Base-by-base conservation (phyloP, 2,888 invertebrate genomes). In the Tetropium fuscum region DNA sequence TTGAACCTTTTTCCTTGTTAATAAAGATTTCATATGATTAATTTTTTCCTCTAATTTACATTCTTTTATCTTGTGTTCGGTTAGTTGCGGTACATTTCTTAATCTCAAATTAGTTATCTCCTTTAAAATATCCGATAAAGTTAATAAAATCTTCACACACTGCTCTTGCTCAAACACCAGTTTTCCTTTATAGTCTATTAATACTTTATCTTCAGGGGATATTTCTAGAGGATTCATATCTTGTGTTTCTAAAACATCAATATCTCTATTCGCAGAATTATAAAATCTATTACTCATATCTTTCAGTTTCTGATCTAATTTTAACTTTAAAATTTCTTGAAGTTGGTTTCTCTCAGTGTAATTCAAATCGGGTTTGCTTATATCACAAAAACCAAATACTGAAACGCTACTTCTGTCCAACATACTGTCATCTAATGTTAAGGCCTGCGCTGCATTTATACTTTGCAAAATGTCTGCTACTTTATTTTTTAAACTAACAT, bases 81-180 rank as follows among this genome's bases (percentile, higher is more conserved):
- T 74, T 32, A 78, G 53, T 63, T 77, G 68, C 45, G 74, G 76
- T 11, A 78, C 61, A 8, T 75, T 70, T 38, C 74, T 69, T 22
- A 77, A 64, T 68, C 82, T 81, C 1, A 82, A 44, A 22, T 76
- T 65, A 15, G 73, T 70, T 74, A 83, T 79, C 55, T 78, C 71
- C 22, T 77, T 69, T 5, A 84, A 61, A 36, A 82, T 40, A 36
- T 78, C 71, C 3, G 62, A 64, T 51, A 73, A 72, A 54, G 72
- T 73, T 19, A 71, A 10, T 25, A 83, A 67, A 59, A 80, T 77
- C 16, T 73, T 72, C 43, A 80, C 62, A 64, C 81, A 82, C 30
- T 75, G 71, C 27, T 73, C 54, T 63, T 80, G 79, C 45, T 81
- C 66, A 32, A 77, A 72, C 3, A 76, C 73, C 18, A 83, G 73